Evolutionary conservation across 2,113 vertebrate genomes (phyloP).

Genomic region (Macrotus californicus): DNA sequence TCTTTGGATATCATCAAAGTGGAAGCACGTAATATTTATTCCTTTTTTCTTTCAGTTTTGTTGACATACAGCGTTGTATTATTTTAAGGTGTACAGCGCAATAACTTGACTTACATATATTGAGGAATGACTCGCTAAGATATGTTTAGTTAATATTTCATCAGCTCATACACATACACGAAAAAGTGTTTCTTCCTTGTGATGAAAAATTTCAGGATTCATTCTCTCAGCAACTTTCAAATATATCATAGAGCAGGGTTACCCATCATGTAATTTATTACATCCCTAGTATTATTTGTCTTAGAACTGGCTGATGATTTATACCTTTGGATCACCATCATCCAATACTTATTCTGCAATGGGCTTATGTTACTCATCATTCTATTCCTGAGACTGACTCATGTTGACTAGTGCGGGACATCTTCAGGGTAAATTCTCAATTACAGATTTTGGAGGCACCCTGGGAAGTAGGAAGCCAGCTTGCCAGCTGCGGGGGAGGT

Average conservation of each 20-base stretch:
- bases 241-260: neutral
- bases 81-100: neutral
- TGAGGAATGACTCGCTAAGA: neutral
- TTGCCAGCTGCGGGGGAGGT: too few species aligned
- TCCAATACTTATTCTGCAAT: too few species aligned
- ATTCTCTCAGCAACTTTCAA: neutral
- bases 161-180: neutral
- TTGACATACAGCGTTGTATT: neutral
- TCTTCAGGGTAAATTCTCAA: too few species aligned
- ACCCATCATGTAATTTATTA: neutral
- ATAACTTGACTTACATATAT: neutral
- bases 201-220: neutral
- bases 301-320: neutral
- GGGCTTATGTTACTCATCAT: too few species aligned
- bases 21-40: rapidly evolving
- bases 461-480: too few species aligned
- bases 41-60: neutral
- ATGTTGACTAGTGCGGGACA: too few species aligned
- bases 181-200: neutral
- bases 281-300: neutral
- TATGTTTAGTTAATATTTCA: neutral
- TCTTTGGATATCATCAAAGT: neutral
- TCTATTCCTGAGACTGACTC: too few species aligned
- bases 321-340: too few species aligned
- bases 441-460: too few species aligned